Evolutionary conservation across 2,797 vertebrate species (phyloP).

Genomic region (Sylvilagus floridanus): DNA sequence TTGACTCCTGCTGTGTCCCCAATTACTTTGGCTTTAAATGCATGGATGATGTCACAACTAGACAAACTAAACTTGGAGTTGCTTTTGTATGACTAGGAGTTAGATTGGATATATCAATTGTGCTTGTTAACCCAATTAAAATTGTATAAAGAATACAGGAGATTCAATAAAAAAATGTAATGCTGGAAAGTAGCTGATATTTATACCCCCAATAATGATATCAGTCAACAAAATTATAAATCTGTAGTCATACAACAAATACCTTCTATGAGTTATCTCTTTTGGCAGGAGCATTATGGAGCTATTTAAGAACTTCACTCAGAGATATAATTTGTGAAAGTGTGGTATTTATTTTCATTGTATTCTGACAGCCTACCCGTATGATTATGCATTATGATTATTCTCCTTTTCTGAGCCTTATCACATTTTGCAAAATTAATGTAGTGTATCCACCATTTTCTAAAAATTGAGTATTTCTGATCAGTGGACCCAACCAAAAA

Average conservation of each 20-base stretch:
- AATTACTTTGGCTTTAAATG: not conserved
- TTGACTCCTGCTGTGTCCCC: not conserved
- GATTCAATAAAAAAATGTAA: conserved; percentile 54
- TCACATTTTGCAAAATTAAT: conserved; percentile 75
- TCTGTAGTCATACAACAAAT: conserved; percentile 1
- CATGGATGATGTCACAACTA: not conserved
- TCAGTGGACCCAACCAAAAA: conserved; percentile 72
- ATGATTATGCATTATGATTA: conserved; percentile 75
- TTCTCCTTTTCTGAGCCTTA: conserved; percentile 73
- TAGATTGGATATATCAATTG: not conserved
- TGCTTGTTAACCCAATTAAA: conserved; percentile 32
- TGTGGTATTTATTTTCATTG: conserved; percentile 73
- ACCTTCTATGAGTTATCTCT: conserved; percentile 65
- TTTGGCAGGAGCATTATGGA: conserved; percentile 61
- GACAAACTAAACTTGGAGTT: not conserved
- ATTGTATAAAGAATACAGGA: not conserved
- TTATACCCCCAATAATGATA: not conserved
- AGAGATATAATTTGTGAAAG: conserved; percentile 72
- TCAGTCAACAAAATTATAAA: conserved; percentile 60
- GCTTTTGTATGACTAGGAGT: conserved; percentile 26
- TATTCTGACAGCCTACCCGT: conserved; percentile 74
- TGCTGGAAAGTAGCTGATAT: conserved; percentile 41
- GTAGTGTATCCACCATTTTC: conserved; percentile 63
- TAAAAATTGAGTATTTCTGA: conserved; percentile 75
- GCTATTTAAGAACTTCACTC: conserved; percentile 66